A percentile compares a stretch with the other conserved stretches of the same genome.
phyloP scores from a whole-genome alignment of 2,888 invertebrate genomes.

The Litoditis marina region DNA sequence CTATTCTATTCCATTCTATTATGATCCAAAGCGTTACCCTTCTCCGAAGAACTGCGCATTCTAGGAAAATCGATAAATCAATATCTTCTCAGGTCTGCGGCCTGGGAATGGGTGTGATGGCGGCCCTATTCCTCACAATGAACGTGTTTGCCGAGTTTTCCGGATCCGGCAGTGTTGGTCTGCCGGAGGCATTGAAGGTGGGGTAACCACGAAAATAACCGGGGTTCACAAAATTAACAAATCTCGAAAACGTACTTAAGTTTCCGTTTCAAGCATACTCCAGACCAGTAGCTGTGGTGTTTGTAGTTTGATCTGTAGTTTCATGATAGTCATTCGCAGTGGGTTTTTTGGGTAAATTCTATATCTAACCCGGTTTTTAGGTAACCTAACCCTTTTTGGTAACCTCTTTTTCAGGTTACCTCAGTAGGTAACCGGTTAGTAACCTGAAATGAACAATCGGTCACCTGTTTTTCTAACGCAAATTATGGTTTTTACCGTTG shows the following conservation, averaged over 20 bases:
- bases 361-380: not conserved
- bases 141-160: slow-evolving; percentile 91
- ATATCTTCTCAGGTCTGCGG: slow-evolving; percentile 74
- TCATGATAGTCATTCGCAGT: not conserved
- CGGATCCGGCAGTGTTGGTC: slow-evolving; percentile 90
- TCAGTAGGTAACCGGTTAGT: too few species aligned
- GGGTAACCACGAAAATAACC: not conserved
- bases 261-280: too few species aligned
- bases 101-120: slow-evolving; percentile 87
- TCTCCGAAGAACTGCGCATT: not conserved
- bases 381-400: too few species aligned
- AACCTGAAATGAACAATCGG: too few species aligned
- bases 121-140: slow-evolving; percentile 87
- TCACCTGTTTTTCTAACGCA: too few species aligned
- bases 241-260: too few species aligned
- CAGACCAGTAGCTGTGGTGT: too few species aligned
- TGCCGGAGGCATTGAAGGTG: slow-evolving; percentile 63
- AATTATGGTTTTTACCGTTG: too few species aligned
- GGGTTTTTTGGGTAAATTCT: not conserved
- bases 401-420: too few species aligned
- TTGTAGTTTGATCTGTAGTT: too few species aligned
- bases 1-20: not conserved
- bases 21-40: not conserved
- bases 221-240: not conserved
- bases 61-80: not conserved